Conservation (phyloP, 2,888 invertebrate species). For the Leptogaster cylindrica region DNA sequence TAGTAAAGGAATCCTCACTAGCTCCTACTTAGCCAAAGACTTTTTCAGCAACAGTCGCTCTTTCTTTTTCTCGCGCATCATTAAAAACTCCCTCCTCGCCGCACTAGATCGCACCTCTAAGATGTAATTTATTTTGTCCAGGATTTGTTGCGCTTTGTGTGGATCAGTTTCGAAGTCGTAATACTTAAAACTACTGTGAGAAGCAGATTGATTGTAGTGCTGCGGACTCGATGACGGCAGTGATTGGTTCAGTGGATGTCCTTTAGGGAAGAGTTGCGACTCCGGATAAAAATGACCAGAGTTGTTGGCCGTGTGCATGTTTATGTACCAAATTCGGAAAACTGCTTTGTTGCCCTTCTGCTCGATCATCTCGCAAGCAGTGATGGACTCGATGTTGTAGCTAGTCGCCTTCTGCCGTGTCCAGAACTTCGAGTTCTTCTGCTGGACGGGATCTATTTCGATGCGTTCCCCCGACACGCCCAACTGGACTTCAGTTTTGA, state of each 20-base stretch:
- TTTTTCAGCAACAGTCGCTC: slow-evolving; percentile 50
- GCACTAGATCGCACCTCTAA: slow-evolving; percentile 81
- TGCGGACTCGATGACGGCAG: slow-evolving; percentile 55
- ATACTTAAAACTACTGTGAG: slow-evolving; percentile 73
- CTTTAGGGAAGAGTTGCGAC: slow-evolving; percentile 26
- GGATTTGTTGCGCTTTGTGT: slow-evolving; percentile 78
- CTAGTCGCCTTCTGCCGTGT: slow-evolving; percentile 78
- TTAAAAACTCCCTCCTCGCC: slow-evolving; percentile 81
- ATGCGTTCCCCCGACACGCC: slow-evolving; percentile 90
- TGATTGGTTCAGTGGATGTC: slow-evolving; percentile 4
- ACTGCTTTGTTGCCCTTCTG: slow-evolving; percentile 74
- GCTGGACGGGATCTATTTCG: slow-evolving; percentile 85
- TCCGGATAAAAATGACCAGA: slow-evolving; percentile 47
- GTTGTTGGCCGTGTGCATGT: slow-evolving; percentile 51
- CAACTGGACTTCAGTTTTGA: slow-evolving; percentile 83
- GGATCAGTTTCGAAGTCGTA: slow-evolving; percentile 88
- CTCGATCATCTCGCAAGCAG: slow-evolving; percentile 84
- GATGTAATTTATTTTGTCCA: slow-evolving; percentile 86
- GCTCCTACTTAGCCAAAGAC: slow-evolving; percentile 17
- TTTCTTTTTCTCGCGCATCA: slow-evolving; percentile 68
- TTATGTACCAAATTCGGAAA: slow-evolving; percentile 72
- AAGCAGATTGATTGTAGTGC: slow-evolving; percentile 53
- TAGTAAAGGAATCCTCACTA: neutral
- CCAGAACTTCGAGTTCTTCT: slow-evolving; percentile 71
- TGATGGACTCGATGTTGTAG: slow-evolving; percentile 85